Base-by-base conservation (phyloP, 2,797 vertebrate genomes). In the Centropyge bicolor region DNA sequence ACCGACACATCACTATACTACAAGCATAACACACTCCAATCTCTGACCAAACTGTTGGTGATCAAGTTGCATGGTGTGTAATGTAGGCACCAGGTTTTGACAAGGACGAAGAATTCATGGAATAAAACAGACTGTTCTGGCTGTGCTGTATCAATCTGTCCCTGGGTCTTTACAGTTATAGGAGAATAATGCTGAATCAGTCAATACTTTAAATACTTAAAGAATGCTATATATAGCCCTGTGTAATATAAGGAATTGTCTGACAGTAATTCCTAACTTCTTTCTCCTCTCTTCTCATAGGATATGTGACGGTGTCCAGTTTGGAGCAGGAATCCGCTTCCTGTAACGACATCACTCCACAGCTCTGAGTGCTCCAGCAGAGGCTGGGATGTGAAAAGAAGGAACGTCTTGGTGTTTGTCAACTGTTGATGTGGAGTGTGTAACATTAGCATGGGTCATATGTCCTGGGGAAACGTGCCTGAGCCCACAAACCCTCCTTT, bases 301-400 rank as follows among this genome's bases (percentile, higher is more conserved):
- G 95, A 97, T 98, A 93, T 99, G 98, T 65, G 97, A 99, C 3
- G 98, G 98, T 0, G 96, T 99, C 84, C 98, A 99, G 94, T 99
- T 99, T 31, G 98, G 98, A 91, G 98, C 98, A 27, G 98, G 98
- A 83, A 99, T 99, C 51, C 95, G 97, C 73, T 99, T 99, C 94
- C 96, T 99, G 82, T 99, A 94, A 96, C 24, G 57, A 68, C 74
- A 22, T 1, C 55, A 1, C 76, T 62, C 69, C 48, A 20, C 72
- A 60, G 27, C 43, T 63, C 36, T 20, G 9, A n/a, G 41, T 20
- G 22, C 59, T 76, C 56, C 56, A 73, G 59, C 77, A 62, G 56
- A 76, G 52, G 57, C 46, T n/a, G 51, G 59, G 62, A 55, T 49
- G 59, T 46, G 73, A 90, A 74, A 64, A 86, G 59, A 56, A 36